Evolutionary conservation across 2,797 vertebrate species (phyloP), one percentile per base, ranked within the genome.

Genomic region (Antennarius maculatus): DNA sequence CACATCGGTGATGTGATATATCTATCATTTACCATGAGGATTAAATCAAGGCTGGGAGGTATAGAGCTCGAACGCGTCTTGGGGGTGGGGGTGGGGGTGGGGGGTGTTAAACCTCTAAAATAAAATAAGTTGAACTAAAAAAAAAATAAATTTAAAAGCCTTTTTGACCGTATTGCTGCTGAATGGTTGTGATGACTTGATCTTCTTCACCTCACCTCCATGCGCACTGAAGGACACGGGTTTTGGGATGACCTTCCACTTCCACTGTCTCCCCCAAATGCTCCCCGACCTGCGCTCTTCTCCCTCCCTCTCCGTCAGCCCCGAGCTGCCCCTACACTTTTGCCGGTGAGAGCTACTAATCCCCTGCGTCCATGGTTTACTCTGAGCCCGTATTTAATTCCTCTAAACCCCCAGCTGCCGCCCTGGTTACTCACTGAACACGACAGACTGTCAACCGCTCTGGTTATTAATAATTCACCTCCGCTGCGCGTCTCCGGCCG

Each of bases 391-490:
- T 93, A 86, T 93, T 94, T 94, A 94, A 94, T 93, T 92, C 93
- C 90, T 77, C 86, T 92, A 94, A 94, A 92, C 88, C 93, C 90
- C 91, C 93, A 95, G 93, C 93, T 95, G 93, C 92, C 91, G 90
- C 87, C 87, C 92, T 91, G 92, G 88, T 92, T 91, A 83, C 91
- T 90, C 91, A 79, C 88, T 89, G 90, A 91, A 81, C 88, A 81
- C 92, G 90, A 91, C 94, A 94, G 92, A 89, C 91, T 92, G 93
- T 62, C 87, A 88, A 84, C 86, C 91, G 90, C 90, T 88, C 86
- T 66, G 86, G 89, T 92, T 93, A 94, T 95, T 95, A 94, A 94
- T 94, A 94, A 95, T 94, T 94, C 91, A 94, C 88, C 87, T 60
- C 17, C 67, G 64, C 82, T 84, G 76, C 80, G 78, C 84, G 86